phyloP scores from a whole-genome alignment of 2,797 vertebrate genomes.

The Gallirallus australis region DNA sequence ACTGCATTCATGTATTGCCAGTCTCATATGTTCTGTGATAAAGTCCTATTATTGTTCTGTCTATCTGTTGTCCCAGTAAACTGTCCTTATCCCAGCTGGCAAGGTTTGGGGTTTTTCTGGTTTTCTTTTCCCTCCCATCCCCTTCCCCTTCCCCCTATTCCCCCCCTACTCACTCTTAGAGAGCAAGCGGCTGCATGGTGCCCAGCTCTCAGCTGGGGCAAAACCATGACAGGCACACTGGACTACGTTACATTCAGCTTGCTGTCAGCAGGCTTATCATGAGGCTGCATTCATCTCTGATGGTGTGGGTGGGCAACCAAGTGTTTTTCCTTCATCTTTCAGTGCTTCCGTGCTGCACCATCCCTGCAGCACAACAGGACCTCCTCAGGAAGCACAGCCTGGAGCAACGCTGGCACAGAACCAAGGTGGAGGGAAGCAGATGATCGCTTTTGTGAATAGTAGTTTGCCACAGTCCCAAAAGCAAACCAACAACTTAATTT shows the following conservation, averaged over 20 bases:
- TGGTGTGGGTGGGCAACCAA: neutral
- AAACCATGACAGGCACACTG: neutral
- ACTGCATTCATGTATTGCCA: too few relatives aligned
- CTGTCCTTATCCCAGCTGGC: too few relatives aligned
- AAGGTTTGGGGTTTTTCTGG: too few relatives aligned
- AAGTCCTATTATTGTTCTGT: too few relatives aligned
- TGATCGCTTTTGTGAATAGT: neutral
- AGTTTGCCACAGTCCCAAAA: neutral
- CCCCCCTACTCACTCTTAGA: too few relatives aligned
- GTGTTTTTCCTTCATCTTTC: neutral
- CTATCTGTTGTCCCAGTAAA: too few relatives aligned
- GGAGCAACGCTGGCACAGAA: neutral
- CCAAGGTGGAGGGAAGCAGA: neutral
- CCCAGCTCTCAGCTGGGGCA: too few relatives aligned
- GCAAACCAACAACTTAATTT: neutral
- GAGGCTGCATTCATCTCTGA: neutral
- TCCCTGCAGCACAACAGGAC: neutral
- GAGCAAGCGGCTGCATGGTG: too few relatives aligned
- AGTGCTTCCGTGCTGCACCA: rapidly evolving
- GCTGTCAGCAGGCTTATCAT: neutral
- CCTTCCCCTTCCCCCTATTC: too few relatives aligned
- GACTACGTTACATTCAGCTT: neutral
- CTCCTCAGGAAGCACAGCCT: rapidly evolving
- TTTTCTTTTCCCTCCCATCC: too few relatives aligned
- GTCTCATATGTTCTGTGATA: too few relatives aligned